Conservation (phyloP, 2,888 invertebrate species). For the Acanthosepion lycidas region DNA sequence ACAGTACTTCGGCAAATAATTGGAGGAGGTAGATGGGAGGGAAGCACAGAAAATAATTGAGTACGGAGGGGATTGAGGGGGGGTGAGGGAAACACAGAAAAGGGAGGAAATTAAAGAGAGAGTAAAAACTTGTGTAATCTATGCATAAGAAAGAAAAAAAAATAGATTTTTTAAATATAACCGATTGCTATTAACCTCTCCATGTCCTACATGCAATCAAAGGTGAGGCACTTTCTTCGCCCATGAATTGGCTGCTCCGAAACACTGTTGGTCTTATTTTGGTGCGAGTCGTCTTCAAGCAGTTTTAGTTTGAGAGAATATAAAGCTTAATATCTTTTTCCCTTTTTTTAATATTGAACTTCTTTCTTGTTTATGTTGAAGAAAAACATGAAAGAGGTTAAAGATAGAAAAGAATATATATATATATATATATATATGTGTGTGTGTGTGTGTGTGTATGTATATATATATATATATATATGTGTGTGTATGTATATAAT, state of each 20-base stretch:
- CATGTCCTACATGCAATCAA: not conserved
- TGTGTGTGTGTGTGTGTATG: too few relatives aligned
- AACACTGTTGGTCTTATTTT: not conserved
- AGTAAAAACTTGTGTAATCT: slow-evolving; percentile 1
- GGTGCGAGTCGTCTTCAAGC: not conserved
- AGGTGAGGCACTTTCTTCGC: not conserved
- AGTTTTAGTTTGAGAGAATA: not conserved
- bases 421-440: too few relatives aligned
- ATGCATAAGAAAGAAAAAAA: not conserved
- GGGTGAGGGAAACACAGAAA: not conserved
- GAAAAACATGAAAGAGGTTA: not conserved
- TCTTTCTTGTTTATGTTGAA: not conserved
- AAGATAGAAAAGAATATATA: too few relatives aligned
- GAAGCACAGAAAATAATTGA: not conserved
- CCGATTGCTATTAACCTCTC: slow-evolving; percentile 13
- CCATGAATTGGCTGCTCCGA: not conserved
- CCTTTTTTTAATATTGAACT: not conserved
- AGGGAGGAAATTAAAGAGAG: too few relatives aligned
- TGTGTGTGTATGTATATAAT: too few relatives aligned
- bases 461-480: too few relatives aligned
- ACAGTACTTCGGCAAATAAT: not conserved
- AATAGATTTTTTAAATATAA: not conserved
- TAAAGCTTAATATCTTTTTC: not conserved
- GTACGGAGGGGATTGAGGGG: not conserved
- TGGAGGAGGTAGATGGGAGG: not conserved